A percentile compares a stretch with the other conserved stretches of the same genome.
Evolutionary conservation across 2,113 vertebrate species (phyloP).

Genomic region (Crotalus helleri): DNA sequence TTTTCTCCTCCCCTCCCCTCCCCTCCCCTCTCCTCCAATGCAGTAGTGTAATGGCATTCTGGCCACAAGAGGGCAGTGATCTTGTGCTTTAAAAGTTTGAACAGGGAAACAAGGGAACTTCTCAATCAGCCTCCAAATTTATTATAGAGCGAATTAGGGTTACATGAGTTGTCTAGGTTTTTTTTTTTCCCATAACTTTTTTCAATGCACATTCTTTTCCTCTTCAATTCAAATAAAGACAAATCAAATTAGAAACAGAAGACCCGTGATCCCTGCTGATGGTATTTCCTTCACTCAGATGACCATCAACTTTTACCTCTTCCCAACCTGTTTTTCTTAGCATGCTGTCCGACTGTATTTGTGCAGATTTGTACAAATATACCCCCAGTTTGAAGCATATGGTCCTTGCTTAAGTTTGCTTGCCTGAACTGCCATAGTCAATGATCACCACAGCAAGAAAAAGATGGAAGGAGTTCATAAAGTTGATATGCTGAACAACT

Average conservation of each 20-base stretch:
- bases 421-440: neutral
- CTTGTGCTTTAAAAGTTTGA: neutral
- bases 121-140: neutral
- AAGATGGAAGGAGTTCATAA: neutral
- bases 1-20: neutral
- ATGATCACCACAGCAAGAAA: neutral
- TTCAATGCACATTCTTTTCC: neutral
- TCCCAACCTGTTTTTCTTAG: neutral
- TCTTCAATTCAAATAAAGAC: neutral
- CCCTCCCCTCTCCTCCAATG: neutral
- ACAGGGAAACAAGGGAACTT: neutral
- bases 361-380: neutral
- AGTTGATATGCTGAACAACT: neutral
- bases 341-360: neutral
- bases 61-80: constrained; percentile 24
- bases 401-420: too few species aligned
- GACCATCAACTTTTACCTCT: too few species aligned
- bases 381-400: neutral
- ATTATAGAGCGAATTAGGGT: neutral
- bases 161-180: neutral
- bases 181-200: constrained; percentile 1
- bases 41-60: neutral
- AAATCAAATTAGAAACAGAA: neutral
- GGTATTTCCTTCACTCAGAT: neutral
- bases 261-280: neutral